Evolutionary conservation across 2,113 vertebrate species (phyloP), one percentile per base, ranked within the genome.

Genomic region (Alligator mississippiensis): DNA sequence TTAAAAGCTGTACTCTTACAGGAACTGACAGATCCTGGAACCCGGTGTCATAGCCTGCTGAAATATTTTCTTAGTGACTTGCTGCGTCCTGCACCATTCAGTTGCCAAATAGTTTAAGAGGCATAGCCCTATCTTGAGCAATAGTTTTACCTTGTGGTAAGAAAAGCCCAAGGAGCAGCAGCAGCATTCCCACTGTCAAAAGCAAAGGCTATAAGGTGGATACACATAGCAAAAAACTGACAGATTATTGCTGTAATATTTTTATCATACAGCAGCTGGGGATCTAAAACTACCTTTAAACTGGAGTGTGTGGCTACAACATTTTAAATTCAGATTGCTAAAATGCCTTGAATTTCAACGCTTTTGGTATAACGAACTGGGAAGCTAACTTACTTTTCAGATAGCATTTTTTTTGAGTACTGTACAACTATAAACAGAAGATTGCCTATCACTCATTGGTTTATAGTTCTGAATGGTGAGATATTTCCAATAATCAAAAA

Each of bases 401-500:
- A 58, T 9, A 13, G 22, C 27, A 7, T 83, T 60, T 77, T 86
- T 5, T 55, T 5, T 3, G 24, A 77, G 6, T 24, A 74, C 70
- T 47, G 9, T 17, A 15, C 14, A 9, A 7, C 1, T 59, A 24
- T 25, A 80, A 57, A 68, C 72, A 61, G 76, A 88, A 84, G 21
- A 27, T 9, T 79, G 12, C n/a, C 30, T 15, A 14, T 55, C 82
- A 64, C 62, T 5, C 28, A 68, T 54, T 25, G 27, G 2, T 54
- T 84, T 57, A 1, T 2, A 0, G 22, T 80, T 84, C 75, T 68
- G 75, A 89, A 21, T 92, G 84, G 24, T 59, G 62, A 92, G 60
- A 14, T 17, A 84, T 47, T 18, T 82, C 82, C 61, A 61, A 64
- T 66, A 30, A 87, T 85, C 60, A 85, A 59, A 63, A 94, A 94